Base-by-base conservation (phyloP, 2,113 vertebrate species). In the Anhinga rufa region DNA sequence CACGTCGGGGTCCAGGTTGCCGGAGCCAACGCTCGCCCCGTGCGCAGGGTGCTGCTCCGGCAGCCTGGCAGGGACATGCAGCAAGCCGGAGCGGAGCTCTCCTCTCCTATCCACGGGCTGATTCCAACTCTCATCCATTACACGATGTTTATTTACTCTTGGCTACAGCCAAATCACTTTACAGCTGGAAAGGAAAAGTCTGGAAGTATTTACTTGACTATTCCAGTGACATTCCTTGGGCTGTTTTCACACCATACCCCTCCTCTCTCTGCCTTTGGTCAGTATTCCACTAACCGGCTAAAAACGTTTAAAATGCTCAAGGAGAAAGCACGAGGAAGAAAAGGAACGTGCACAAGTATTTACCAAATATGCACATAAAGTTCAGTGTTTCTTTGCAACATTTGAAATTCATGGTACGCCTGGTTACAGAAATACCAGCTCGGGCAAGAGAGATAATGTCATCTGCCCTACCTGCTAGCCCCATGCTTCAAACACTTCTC, bases 151-250 rank as follows among this genome's bases (percentile, higher is more conserved):
- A 72, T 91, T 85, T 38, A 55, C n/a, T 51, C 64, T 81, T 72
- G 22, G 75, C 70, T 42, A 2, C 40, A 19, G 94, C 91, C 94
- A 91, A 92, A 82, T 75, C 31, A 7, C 88, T 94, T 71, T 82
- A 44, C 66, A 85, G 70, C 75, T 90, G 92, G 74, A 80, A 57
- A 89, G 16, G 71, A 32, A 36, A 91, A 82, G 54, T 80, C 89
- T 96, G 91, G 91, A 94, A 92, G 51, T 55, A 66, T 83, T 96
- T 89, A 77, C 54, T 91, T 78, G 89, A 55, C 62, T 88, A 28
- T 88, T 85, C 54, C 82, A 80, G 49, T 54, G 89, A 85, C 48
- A 84, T 92, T 96, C 91, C 91, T 94, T 19, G 32, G 89, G 82
- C 17, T 70, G 38, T 95, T 92, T 96, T 76, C 74, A 77, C 60